A percentile compares a stretch with the other conserved stretches of the same genome.
Conservation (phyloP, 2,113 vertebrate genomes). For the Baryphthengus martii region DNA sequence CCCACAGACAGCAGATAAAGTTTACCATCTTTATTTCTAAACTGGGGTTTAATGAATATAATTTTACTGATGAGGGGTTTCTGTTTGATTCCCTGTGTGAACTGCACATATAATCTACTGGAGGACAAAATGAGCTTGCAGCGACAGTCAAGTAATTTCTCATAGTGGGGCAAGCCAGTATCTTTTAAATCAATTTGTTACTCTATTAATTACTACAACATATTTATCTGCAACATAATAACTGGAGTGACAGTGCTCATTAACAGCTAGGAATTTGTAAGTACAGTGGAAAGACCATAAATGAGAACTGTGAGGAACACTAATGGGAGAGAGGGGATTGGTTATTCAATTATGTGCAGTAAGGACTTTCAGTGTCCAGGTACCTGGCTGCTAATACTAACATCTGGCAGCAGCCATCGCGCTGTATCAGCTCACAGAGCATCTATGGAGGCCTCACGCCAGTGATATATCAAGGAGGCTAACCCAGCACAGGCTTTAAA, state of each 20-base stretch:
- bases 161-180: neutral
- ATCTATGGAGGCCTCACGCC: neutral
- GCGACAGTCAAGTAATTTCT: neutral
- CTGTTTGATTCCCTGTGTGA: neutral
- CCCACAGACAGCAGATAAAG: slow-evolving; percentile 27
- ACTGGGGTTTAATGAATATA: slow-evolving; percentile 29
- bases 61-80: slow-evolving; percentile 49
- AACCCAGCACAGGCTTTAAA: neutral
- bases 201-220: slow-evolving; percentile 2
- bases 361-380: neutral
- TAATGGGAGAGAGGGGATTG: neutral
- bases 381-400: neutral
- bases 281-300: neutral
- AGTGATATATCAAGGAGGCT: neutral
- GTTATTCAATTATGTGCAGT: neutral
- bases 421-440: neutral
- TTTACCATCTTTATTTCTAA: slow-evolving; percentile 24
- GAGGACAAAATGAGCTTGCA: neutral
- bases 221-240: slow-evolving; percentile 10
- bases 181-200: slow-evolving; percentile 18
- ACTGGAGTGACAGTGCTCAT: neutral
- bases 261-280: neutral
- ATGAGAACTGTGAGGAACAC: neutral
- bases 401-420: neutral
- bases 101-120: neutral